Percentiles rank a stretch among this genome's conserved stretches.
phyloP scores from a whole-genome alignment of 2,797 vertebrate genomes.

The Erpetoichthys calabaricus region DNA sequence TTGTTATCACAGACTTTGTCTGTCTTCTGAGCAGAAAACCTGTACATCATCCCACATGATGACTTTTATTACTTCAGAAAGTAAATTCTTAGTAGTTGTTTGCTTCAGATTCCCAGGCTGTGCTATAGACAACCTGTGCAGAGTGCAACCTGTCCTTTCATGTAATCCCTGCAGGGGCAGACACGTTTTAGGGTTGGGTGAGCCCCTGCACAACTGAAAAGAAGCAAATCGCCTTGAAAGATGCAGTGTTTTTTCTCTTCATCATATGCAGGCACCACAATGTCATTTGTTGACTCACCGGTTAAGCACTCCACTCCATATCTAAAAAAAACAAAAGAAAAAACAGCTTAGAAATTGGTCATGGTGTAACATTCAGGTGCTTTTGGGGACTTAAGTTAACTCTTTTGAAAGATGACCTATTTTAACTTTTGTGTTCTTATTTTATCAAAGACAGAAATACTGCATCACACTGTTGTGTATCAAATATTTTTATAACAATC shows the following conservation, averaged over 20 bases:
- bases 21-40: too few species aligned
- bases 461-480: too few species aligned
- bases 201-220: conserved; percentile 92
- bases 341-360: conserved; percentile 4
- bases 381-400: too few species aligned
- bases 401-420: too few species aligned
- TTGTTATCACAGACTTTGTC: too few species aligned
- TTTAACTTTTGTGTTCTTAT: too few species aligned
- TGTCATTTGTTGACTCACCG: conserved; percentile 73
- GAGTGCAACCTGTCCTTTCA: conserved; percentile 95
- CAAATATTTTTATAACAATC: too few species aligned
- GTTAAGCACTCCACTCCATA: conserved; percentile 75
- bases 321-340: conserved; percentile 34
- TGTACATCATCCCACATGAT: too few species aligned
- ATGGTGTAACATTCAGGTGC: too few species aligned
- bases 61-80: too few species aligned
- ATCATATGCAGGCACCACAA: conserved; percentile 77
- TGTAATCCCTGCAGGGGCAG: conserved; percentile 96
- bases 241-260: conserved; percentile 70
- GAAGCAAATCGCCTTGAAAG: conserved; percentile 83
- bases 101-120: background rate
- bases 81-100: too few species aligned
- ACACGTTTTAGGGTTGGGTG: conserved; percentile 67
- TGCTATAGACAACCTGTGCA: conserved; percentile 77
- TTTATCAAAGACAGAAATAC: too few species aligned